Evolutionary conservation across 2,113 vertebrate species (phyloP), one percentile per base, ranked within the genome.

Genomic region (Datnioides undecimradiatus): DNA sequence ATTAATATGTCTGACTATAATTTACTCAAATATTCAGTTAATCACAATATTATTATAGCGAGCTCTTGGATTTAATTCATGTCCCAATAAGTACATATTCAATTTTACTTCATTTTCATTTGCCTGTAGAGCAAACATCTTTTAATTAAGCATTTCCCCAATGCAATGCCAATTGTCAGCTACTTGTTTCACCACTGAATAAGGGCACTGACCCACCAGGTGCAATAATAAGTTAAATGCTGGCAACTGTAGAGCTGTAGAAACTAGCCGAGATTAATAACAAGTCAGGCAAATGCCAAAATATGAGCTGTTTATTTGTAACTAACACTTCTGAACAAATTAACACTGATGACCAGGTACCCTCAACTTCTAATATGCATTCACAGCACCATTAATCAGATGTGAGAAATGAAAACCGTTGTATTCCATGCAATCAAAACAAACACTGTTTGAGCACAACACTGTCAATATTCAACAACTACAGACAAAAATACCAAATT

Each of bases 241-340:
- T 41, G 17, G n/a, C 17, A 41, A 21, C 40, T 45, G 6, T 38
- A 8, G 10, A 27, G 23, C 4, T 38, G 8, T 45, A 19, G 11
- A 19, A 60, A 68, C 2, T n/a, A 16, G 7, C 16, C 38, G 7
- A 45, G 2, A 36, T 52, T 27, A 72, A 65, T 9, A 64, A 36
- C 0, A 62, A 41, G 1, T 23, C 2, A 68, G 23, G 16, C 40
- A 41, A 34, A 33, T 21, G 3, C 10, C 60, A 46, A 81, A 58
- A 34, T 66, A 73, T 43, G 52, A 83, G 34, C 13, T 34, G 3
- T 85, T 82, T 88, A 80, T 85, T 88, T 68, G 21, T 68, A 40
- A 60, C 19, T 27, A 31, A 54, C 34, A 74, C 58, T n/a, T 57
- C 19, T 72, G 4, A 64, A 62, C 46, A 75, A 57, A 57, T 45